Percentiles rank a stretch among this genome's conserved stretches.
Conservation (phyloP, 2,888 invertebrate genomes). For the Trilocha varians region DNA sequence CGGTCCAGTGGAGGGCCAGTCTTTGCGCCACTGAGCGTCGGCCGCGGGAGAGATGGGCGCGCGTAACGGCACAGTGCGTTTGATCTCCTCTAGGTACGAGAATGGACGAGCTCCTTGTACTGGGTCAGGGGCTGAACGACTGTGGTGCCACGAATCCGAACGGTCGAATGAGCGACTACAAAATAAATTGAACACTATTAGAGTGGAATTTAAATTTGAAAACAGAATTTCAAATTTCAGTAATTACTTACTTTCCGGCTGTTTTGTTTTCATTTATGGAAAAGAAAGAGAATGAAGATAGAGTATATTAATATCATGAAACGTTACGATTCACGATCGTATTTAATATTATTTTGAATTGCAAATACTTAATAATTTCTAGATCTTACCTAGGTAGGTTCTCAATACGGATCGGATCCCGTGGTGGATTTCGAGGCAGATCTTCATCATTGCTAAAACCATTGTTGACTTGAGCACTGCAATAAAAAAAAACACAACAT, state of each 20-base stretch:
- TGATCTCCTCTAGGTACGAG: slow-evolving; percentile 45
- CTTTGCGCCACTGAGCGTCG: slow-evolving; percentile 31
- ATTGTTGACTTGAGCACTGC: slow-evolving; percentile 22
- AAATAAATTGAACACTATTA: too few species aligned
- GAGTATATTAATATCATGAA: too few species aligned
- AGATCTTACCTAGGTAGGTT: slow-evolving; percentile 26
- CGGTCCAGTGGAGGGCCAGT: slow-evolving; percentile 26
- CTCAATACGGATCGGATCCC: slow-evolving; percentile 22
- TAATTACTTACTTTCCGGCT: too few species aligned
- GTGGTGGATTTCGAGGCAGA: slow-evolving; percentile 16
- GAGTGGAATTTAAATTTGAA: too few species aligned
- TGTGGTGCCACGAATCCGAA: slow-evolving; percentile 45
- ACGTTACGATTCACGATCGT: too few species aligned
- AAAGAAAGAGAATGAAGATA: too few species aligned
- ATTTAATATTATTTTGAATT: too few species aligned
- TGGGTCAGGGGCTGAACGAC: slow-evolving; percentile 11
- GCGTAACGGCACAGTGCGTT: slow-evolving; percentile 22
- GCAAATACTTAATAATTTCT: not conserved
- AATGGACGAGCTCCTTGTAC: slow-evolving; percentile 31
- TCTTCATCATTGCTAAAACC: slow-evolving; percentile 29
- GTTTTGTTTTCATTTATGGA: too few species aligned
- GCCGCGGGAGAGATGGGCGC: slow-evolving; percentile 18
- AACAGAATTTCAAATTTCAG: too few species aligned
- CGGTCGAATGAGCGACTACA: slow-evolving; percentile 32
- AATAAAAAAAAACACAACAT: too few species aligned